Percentiles rank a stretch among this genome's conserved stretches.
phyloP scores from a whole-genome alignment of 2,888 invertebrate genomes.

The Ecliptopera silaceata region DNA sequence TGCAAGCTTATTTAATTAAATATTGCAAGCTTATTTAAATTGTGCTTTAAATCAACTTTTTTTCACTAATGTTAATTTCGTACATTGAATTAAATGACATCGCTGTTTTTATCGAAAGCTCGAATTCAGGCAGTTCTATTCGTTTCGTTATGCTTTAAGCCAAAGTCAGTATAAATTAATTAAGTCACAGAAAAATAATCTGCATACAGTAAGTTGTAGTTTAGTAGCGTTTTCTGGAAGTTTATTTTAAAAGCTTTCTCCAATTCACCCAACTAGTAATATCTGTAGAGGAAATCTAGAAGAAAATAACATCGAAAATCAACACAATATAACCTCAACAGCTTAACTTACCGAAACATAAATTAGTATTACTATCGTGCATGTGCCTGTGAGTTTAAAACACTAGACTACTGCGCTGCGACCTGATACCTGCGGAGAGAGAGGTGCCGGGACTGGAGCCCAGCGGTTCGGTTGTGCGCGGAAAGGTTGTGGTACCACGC shows the following conservation, averaged over 20 bases:
- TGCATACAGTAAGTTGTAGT: neutral
- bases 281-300: neutral
- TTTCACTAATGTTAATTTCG: too few species aligned
- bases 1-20: neutral
- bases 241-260: slow-evolving; percentile 1
- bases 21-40: neutral
- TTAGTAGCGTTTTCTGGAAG: neutral
- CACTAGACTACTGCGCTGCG: slow-evolving; percentile 45
- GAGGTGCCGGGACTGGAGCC: slow-evolving; percentile 76
- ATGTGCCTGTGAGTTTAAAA: slow-evolving; percentile 46
- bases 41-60: neutral
- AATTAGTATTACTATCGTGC: slow-evolving; percentile 42
- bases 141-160: slow-evolving; percentile 6
- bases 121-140: slow-evolving; percentile 2
- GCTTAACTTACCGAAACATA: slow-evolving; percentile 17
- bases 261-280: neutral
- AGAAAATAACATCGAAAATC: slow-evolving; percentile 7
- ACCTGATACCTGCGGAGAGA: slow-evolving; percentile 75
- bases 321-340: slow-evolving; percentile 5
- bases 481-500: slow-evolving; percentile 63
- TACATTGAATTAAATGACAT: too few species aligned
- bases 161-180: neutral
- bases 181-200: neutral
- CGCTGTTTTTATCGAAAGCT: slow-evolving; percentile 2
- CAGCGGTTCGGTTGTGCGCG: slow-evolving; percentile 72